Conservation (phyloP, 2,888 invertebrate species). For the Cheiracanthium punctorium region DNA sequence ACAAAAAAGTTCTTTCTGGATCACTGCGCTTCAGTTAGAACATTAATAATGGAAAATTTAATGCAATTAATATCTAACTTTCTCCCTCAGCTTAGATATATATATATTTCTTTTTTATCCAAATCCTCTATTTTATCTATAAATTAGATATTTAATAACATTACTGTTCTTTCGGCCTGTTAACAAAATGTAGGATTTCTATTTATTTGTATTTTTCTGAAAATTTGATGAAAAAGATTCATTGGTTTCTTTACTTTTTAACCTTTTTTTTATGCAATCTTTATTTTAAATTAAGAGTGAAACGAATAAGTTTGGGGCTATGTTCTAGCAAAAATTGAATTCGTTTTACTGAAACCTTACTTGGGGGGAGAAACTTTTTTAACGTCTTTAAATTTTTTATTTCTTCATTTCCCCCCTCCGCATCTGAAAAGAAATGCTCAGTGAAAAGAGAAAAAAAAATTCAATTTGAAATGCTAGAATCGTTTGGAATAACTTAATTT, state of each 20-base stretch:
- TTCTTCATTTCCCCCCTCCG: neutral
- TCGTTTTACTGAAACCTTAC: conserved; percentile 42
- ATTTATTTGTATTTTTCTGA: conserved; percentile 6
- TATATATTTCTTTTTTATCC: conserved; percentile 32
- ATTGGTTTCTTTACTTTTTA: conserved; percentile 54
- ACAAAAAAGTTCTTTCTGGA: conserved; percentile 55
- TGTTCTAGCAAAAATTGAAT: conserved; percentile 54
- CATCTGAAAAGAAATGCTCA: neutral
- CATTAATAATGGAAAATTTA: conserved; percentile 70
- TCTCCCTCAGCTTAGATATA: conserved; percentile 27
- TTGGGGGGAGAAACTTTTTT: neutral
- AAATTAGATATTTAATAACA: conserved; percentile 70
- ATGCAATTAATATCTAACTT: conserved; percentile 68
- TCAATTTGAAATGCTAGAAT: conserved; percentile 41
- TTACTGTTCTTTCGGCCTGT: conserved; percentile 52
- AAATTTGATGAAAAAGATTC: conserved; percentile 42
- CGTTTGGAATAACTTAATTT: conserved; percentile 61
- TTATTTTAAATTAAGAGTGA: conserved; percentile 63
- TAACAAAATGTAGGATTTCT: conserved; percentile 37
- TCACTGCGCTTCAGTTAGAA: conserved; percentile 64
- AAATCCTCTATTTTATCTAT: conserved; percentile 64
- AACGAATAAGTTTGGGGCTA: conserved; percentile 50
- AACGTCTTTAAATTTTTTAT: conserved; percentile 7
- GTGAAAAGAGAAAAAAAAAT: conserved; percentile 20
- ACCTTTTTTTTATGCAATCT: conserved; percentile 22